These are phyloP conservation scores for Poeciliopsis prolifica DNA, from an alignment of 2,113 vertebrate genomes.

Conservation along the genomic window DNA sequence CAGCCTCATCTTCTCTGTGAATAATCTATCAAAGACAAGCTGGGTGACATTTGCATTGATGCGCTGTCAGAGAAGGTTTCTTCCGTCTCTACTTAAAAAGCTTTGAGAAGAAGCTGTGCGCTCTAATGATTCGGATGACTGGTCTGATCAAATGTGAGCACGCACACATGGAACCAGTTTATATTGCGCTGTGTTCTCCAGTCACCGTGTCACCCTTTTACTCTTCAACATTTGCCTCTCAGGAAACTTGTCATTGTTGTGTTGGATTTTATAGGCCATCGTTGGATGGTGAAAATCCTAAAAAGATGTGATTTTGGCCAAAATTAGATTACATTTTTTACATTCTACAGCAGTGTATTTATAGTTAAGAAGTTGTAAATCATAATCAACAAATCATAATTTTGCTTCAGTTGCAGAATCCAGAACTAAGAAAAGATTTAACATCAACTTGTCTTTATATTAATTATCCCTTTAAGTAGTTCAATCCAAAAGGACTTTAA, in stretches of 20 bases:
- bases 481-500: no score
- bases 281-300: not conserved
- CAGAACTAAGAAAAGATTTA: not conserved
- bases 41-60: constrained; percentile 51
- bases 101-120: constrained; percentile 39
- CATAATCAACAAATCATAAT: constrained; percentile 10
- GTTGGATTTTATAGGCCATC: constrained; percentile 15
- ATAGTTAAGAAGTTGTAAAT: constrained; percentile 7
- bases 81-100: constrained; percentile 47
- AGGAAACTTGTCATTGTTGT: constrained; percentile 10
- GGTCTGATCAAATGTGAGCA: constrained; percentile 52
- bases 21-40: constrained; percentile 64
- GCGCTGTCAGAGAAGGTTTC: constrained; percentile 55
- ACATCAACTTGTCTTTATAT: not conserved
- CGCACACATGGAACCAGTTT: constrained; percentile 35
- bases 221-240: constrained; percentile 23
- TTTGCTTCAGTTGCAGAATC: not conserved
- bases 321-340: constrained; percentile 9
- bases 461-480: not conserved
- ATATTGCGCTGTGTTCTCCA: constrained; percentile 39
- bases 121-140: constrained; percentile 60
- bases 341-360: not conserved
- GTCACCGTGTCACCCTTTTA: not conserved
- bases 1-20: constrained; percentile 32
- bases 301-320: not conserved